These are phyloP conservation scores for Cottoperca gobio DNA, from an alignment of 2,797 vertebrate genomes.

Conservation along the genomic window DNA sequence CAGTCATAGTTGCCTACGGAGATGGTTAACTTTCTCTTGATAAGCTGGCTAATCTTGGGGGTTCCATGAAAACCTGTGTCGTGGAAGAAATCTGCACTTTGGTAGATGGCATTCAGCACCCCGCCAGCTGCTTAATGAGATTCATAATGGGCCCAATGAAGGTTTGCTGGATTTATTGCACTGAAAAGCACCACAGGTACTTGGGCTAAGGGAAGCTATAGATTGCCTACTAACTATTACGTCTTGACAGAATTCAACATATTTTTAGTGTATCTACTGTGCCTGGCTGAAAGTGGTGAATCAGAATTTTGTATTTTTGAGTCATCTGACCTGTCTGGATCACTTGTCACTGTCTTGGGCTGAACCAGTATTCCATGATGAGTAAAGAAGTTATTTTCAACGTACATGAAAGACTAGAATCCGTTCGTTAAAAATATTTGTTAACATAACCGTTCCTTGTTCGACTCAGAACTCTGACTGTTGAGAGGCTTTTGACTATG, in stretches of 20 bases:
- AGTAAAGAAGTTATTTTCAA: too few species aligned
- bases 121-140: slow-evolving; percentile 34
- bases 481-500: too few species aligned
- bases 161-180: slow-evolving; percentile 5
- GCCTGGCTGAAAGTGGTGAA: background rate
- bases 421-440: too few species aligned
- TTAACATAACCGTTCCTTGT: too few species aligned
- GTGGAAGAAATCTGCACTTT: slow-evolving; percentile 16
- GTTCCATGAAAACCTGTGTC: slow-evolving; percentile 26
- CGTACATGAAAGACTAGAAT: too few species aligned
- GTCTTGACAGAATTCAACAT: background rate
- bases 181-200: background rate
- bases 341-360: too few species aligned
- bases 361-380: too few species aligned
- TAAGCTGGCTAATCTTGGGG: slow-evolving; percentile 1
- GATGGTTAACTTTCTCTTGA: background rate
- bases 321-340: background rate
- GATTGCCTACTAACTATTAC: background rate
- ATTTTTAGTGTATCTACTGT: background rate
- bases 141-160: background rate
- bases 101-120: background rate
- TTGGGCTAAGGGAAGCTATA: background rate
- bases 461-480: too few species aligned
- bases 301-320: background rate
- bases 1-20: background rate